Conservation (phyloP, 2,113 vertebrate genomes). For the Nyctibius bracteatus region DNA sequence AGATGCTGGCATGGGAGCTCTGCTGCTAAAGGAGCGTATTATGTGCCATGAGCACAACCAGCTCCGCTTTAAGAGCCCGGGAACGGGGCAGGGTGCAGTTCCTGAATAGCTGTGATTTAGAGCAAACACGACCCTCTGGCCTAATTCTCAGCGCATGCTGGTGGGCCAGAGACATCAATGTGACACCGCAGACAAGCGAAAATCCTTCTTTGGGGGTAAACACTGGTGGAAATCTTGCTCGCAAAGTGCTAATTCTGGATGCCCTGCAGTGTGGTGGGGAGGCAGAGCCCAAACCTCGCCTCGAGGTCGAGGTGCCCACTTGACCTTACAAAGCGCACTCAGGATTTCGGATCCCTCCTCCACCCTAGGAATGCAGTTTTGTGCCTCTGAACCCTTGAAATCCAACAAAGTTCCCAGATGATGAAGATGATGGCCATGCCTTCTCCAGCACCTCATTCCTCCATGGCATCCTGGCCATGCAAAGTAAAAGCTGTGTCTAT, state of each 20-base stretch:
- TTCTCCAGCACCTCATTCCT: not conserved
- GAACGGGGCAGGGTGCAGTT: not conserved
- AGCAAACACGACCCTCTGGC: not conserved
- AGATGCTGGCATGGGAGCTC: not conserved
- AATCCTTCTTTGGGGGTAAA: not conserved
- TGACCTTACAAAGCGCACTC: fast-evolving
- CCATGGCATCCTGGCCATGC: fast-evolving
- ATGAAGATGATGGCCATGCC: not conserved
- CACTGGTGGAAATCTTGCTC: not conserved
- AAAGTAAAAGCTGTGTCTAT: not conserved
- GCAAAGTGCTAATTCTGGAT: not conserved
- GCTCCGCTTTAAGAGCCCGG: not conserved
- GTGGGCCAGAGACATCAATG: not conserved
- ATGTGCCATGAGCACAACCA: slow-evolving; percentile 2
- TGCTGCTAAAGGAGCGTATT: not conserved
- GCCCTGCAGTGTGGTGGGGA: not conserved
- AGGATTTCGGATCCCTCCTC: fast-evolving
- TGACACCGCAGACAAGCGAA: not conserved
- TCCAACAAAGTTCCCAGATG: not conserved
- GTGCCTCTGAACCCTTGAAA: not conserved
- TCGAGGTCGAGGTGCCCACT: fast-evolving
- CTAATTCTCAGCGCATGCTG: slow-evolving; percentile 9
- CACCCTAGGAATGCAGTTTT: not conserved
- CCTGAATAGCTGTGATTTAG: slow-evolving; percentile 33
- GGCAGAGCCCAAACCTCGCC: not conserved